Conservation (phyloP, 2,113 vertebrate genomes). For the Strix uralensis region DNA sequence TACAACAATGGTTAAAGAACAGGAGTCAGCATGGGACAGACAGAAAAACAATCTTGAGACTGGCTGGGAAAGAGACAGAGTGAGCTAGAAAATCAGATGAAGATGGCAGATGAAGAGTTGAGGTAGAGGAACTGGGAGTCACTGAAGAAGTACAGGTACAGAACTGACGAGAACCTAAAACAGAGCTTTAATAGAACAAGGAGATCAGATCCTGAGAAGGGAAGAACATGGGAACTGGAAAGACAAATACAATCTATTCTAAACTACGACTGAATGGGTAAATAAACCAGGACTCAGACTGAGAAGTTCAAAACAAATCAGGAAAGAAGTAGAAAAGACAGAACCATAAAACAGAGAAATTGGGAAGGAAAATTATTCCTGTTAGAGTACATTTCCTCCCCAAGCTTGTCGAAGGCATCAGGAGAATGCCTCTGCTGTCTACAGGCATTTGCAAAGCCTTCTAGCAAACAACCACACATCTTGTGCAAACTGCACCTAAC, state of each 20-base stretch:
- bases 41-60: neutral
- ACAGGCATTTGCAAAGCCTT: neutral
- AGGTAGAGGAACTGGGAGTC: neutral
- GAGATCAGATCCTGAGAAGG: neutral
- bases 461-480: neutral
- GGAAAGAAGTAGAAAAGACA: neutral
- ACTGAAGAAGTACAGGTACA: neutral
- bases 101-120: neutral
- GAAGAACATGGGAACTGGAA: neutral
- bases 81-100: neutral
- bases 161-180: neutral
- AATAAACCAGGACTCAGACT: neutral
- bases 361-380: neutral
- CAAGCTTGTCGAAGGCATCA: neutral
- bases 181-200: neutral
- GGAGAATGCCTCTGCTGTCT: neutral
- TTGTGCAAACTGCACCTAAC: neutral
- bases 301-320: neutral
- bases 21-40: neutral
- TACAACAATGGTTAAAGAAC: neutral
- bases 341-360: neutral
- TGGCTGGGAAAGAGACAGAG: neutral
- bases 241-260: neutral
- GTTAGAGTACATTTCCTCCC: neutral
- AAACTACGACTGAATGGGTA: neutral